phyloP scores from a whole-genome alignment of 2,888 invertebrate species.

The Charanyca ferruginea region DNA sequence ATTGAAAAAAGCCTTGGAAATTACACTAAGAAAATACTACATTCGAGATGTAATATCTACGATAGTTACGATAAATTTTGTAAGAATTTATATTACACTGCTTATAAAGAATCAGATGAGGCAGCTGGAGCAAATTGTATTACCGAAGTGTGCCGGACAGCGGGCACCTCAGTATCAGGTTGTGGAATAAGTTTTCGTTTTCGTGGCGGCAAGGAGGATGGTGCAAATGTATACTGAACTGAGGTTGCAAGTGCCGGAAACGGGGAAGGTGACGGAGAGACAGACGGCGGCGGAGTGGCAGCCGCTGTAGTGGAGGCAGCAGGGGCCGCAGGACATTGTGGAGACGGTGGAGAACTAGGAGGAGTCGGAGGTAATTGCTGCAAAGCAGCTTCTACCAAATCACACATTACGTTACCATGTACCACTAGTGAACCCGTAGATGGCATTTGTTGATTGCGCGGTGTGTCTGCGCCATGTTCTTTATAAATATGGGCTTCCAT shows the following conservation, averaged over 20 bases:
- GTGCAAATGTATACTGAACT: slow-evolving; percentile 78
- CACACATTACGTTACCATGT: slow-evolving; percentile 85
- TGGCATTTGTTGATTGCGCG: slow-evolving; percentile 80
- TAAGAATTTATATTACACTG: slow-evolving; percentile 28
- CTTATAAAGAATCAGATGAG: slow-evolving; percentile 84
- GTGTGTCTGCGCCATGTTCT: slow-evolving; percentile 90
- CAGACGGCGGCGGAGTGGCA: slow-evolving; percentile 78
- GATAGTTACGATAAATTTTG: slow-evolving; percentile 14
- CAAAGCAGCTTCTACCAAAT: slow-evolving; percentile 85
- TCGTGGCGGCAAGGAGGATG: slow-evolving; percentile 91
- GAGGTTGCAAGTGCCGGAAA: slow-evolving; percentile 75
- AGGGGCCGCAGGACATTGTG: slow-evolving; percentile 83
- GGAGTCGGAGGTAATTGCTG: slow-evolving; percentile 91
- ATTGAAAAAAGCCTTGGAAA: slow-evolving; percentile 70
- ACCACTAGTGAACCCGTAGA: slow-evolving; percentile 76
- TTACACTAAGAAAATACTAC: slow-evolving; percentile 53
- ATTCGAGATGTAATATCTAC: slow-evolving; percentile 41
- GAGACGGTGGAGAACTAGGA: slow-evolving; percentile 90
- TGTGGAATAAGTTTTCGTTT: slow-evolving; percentile 95
- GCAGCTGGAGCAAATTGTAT: slow-evolving; percentile 96
- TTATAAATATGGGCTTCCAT: slow-evolving; percentile 96
- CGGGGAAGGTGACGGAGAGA: slow-evolving; percentile 81
- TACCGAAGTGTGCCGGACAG: slow-evolving; percentile 92
- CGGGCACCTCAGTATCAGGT: slow-evolving; percentile 88
- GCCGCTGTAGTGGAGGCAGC: slow-evolving; percentile 68